Evolutionary conservation across 2,797 vertebrate genomes (phyloP).

Genomic region (Tauraco hartlaubi): DNA sequence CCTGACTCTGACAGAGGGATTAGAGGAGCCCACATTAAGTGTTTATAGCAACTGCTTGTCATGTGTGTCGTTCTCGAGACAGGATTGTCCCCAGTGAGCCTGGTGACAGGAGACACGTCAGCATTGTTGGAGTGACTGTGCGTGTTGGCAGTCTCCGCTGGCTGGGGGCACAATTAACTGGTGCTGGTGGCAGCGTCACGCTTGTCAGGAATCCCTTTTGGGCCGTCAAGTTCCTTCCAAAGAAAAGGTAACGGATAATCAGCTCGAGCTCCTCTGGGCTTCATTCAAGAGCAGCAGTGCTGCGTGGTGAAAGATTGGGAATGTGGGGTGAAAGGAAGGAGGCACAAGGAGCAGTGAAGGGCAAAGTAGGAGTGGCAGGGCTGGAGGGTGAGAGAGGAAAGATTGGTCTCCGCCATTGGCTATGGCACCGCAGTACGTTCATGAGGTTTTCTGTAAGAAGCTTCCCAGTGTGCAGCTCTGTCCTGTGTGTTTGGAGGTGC

Average conservation of each 20-base stretch:
- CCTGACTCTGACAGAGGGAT: neutral
- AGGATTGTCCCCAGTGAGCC: neutral
- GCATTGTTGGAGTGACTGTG: fast-evolving
- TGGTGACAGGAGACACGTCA: neutral
- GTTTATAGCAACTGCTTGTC: neutral
- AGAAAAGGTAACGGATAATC: fast-evolving
- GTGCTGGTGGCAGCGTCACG: fast-evolving
- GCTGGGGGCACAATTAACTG: neutral
- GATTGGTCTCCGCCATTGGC: fast-evolving
- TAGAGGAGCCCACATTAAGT: neutral
- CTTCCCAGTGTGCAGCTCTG: neutral
- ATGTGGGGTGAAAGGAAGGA: neutral
- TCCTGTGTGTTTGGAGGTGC: fast-evolving
- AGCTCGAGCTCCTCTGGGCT: neutral
- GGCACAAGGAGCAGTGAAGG: neutral
- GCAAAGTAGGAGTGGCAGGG: neutral
- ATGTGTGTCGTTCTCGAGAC: neutral
- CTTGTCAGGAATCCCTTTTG: neutral
- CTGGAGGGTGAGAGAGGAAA: neutral
- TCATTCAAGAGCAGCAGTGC: neutral
- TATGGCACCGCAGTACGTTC: fast-evolving
- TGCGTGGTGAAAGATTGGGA: neutral
- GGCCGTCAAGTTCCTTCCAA: neutral
- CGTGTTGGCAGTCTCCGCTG: neutral
- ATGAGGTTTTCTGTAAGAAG: neutral